Percentiles rank a stretch among this genome's conserved stretches.
Evolutionary conservation across 2,113 vertebrate genomes (phyloP).

Genomic region (Hippocampus guttulatus): DNA sequence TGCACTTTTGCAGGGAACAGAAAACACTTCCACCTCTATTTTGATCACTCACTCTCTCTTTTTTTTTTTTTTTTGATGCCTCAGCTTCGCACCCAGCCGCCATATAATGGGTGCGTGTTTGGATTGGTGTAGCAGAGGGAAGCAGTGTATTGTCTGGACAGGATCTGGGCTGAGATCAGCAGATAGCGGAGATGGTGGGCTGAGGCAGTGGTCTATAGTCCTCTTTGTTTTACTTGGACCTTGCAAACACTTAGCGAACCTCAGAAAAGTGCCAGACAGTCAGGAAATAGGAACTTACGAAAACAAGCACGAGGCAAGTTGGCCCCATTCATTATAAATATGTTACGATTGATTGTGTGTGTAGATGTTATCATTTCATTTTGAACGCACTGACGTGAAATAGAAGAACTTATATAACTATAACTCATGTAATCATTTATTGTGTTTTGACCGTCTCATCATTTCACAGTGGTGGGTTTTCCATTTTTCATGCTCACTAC

Average conservation of each 20-base stretch:
- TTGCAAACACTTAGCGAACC: slow-evolving; percentile 55
- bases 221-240: slow-evolving; percentile 73
- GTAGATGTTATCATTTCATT: slow-evolving; percentile 43
- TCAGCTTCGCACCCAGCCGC: slow-evolving; percentile 36
- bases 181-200: slow-evolving; percentile 57
- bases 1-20: too few relatives aligned
- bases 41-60: slow-evolving; percentile 36
- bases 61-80: slow-evolving; percentile 36
- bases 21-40: slow-evolving; percentile 5
- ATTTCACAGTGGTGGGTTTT: slow-evolving; percentile 3
- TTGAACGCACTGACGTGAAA: slow-evolving; percentile 15
- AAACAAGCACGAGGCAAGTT: slow-evolving; percentile 58
- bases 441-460: not conserved
- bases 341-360: slow-evolving; percentile 43
- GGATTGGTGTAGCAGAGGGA: slow-evolving; percentile 65
- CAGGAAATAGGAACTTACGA: slow-evolving; percentile 64
- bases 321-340: slow-evolving; percentile 48
- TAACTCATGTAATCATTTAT: slow-evolving; percentile 5
- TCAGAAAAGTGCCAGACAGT: slow-evolving; percentile 56
- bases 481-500: not conserved
- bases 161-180: slow-evolving; percentile 71
- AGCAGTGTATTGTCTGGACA: slow-evolving; percentile 75
- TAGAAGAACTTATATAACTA: slow-evolving; percentile 10
- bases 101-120: slow-evolving; percentile 63
- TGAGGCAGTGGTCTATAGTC: slow-evolving; percentile 53